Evolutionary conservation across 2,113 vertebrate genomes (phyloP), one percentile per base, ranked within the genome.

Genomic region (Fregata magnificens): DNA sequence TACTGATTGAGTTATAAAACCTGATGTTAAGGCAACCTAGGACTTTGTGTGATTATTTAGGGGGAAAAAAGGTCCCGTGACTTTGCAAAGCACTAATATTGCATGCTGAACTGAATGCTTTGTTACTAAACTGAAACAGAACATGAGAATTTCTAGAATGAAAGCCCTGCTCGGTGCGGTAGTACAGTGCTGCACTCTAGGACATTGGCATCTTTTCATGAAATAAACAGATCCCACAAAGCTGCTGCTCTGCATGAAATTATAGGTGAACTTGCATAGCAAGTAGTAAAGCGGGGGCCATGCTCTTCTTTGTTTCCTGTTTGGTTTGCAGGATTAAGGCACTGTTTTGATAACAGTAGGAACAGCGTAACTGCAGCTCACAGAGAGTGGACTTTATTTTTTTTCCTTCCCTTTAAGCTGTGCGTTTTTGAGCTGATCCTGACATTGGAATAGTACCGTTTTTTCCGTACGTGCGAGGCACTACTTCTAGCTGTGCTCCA

Each of bases 221-320:
- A 93, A 94, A 97, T 96, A 97, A 97, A 95, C 93, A 95, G 86
- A 84, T 94, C 89, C 90, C 93, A 93, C 93, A 88, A 85, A 93
- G 86, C 97, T 90, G 94, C 96, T 96, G 95, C 93, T 95, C 80
- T 88, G 65, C 58, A 26, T 79, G 95, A 96, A 97, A 97, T 97
- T 85, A 83, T 88, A 97, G 96, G 94, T 96, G 88, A 91, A 93
- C 90, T 97, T 90, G 70, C 77, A 53, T 65, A 44, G 80, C 82
- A 67, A 94, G 34, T 77, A 59, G 76, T 66, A 21, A 69, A 88
- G 91, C 50, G 4, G 36, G 70, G 84, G 78, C 77, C 95, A 31
- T 72, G 93, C 47, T 86, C 66, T 65, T 96, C 95, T 98, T 97
- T 92, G 98, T 97, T 98, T 97, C 95, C 91, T 89, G 87, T 95